Base-by-base conservation (phyloP, 2,888 invertebrate species). In the Helicoverpa assulta region DNA sequence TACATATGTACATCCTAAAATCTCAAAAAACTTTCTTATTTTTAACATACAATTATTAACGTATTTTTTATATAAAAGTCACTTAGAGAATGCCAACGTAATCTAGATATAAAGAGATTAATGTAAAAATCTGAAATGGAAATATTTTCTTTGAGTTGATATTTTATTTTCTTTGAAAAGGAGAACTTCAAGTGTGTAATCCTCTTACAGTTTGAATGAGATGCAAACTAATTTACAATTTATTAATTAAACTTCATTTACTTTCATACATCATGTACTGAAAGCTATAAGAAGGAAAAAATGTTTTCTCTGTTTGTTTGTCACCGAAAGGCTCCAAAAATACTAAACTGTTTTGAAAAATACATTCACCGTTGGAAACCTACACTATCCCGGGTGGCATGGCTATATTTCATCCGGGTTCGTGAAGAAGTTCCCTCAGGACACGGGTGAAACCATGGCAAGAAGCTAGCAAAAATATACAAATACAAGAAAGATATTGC, bases 81-180 rank as follows among this genome's bases (percentile, higher is more conserved):
- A 33, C 55, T 54, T 21, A 37, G n/a, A 40, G 61, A 54, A 70
- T 10, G 19, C 47, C 12, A n/a, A 53, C 8, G 26, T n/a, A 21
- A 21, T 70, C 37, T 53, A 12, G 18, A 26, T 19, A 19, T n/a
- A 40, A 26, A 47, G 14, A 3, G n/a, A 61, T 4, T 70, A 47
- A n/a, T 6, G 1, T 47, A 47, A 47, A 47, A 47, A 47, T n/a
- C 3, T 47, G n/a, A 47, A 47, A 47, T 47, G 47, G n/a, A n/a
- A 40, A 47, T n/a, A 47, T 47, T 47, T 16, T n/a, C 47, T 47
- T 47, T 21, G 52, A 21, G 12, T 12, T 10, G 12, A 40, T 40
- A 33, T 40, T 40, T 40, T 40, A 40, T 40, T 40, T 53, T 26
- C 53, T 6, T 53, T 53, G 7, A 26, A 53, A 16, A 26, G 6